phyloP scores from a whole-genome alignment of 1,140 invertebrate species.

The Paraescarpia echinospica region DNA sequence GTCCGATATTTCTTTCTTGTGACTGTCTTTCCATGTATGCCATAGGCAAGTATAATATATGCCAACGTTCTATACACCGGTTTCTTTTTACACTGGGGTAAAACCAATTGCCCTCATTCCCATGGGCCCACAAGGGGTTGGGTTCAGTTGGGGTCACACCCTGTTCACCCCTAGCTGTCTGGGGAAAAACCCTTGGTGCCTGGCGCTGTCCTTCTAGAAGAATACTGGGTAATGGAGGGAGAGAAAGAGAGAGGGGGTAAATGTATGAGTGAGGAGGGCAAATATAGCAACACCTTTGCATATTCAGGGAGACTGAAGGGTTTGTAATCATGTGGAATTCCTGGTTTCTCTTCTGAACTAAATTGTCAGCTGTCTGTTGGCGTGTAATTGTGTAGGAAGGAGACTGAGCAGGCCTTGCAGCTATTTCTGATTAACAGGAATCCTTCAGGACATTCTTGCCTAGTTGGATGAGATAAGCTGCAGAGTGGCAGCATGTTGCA shows the following conservation, averaged over 20 bases:
- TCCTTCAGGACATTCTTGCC: neutral
- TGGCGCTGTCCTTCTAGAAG: neutral
- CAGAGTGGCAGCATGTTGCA: neutral
- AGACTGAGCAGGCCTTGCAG: neutral
- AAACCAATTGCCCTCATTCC: slow-evolving; percentile 4
- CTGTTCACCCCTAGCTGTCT: neutral
- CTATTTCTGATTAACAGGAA: slow-evolving; percentile 1
- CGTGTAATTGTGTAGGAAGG: neutral
- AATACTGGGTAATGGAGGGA: neutral
- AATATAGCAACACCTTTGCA: neutral
- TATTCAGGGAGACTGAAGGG: neutral
- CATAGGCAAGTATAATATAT: neutral
- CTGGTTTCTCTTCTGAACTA: neutral
- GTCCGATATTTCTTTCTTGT: neutral
- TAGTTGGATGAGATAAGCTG: neutral
- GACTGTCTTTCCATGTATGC: neutral
- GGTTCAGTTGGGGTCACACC: neutral
- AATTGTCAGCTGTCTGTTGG: neutral
- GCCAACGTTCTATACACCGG: neutral
- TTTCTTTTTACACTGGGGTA: neutral
- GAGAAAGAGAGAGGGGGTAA: neutral
- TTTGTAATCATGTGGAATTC: neutral
- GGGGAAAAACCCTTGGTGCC: neutral
- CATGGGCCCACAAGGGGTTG: neutral
- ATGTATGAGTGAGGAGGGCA: neutral